Conservation (phyloP, 2,113 vertebrate genomes). For the Stigmatopora nigra region DNA sequence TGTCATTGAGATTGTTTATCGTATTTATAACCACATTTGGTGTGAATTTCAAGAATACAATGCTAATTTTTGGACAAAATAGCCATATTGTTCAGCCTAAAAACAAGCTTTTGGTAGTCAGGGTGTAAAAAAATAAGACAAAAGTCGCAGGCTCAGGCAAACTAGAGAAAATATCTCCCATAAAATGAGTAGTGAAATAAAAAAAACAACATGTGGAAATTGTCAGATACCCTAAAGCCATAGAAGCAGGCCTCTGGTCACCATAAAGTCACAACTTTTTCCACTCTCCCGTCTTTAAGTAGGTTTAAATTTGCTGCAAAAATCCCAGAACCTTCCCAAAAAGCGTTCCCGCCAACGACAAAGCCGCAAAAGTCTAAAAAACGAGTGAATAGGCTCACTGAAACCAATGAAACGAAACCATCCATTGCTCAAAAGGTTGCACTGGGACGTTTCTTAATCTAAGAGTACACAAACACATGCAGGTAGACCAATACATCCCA, state of each 20-base stretch:
- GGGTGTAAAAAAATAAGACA: no score
- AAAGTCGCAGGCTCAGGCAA: neutral
- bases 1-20: neutral
- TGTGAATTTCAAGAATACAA: neutral
- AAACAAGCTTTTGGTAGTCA: no score
- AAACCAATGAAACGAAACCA: slow-evolving; percentile 19
- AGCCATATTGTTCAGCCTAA: no score
- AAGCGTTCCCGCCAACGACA: neutral
- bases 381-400: slow-evolving; percentile 16
- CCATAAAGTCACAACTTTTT: neutral
- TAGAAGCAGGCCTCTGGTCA: neutral
- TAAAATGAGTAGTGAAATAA: neutral
- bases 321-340: neutral
- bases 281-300: neutral
- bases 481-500: slow-evolving; percentile 17
- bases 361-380: neutral
- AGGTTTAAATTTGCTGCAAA: neutral
- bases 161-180: neutral
- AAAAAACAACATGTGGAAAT: neutral
- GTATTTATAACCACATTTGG: neutral
- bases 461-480: neutral
- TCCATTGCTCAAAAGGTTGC: slow-evolving; percentile 11
- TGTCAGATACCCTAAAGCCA: neutral
- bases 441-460: slow-evolving; percentile 2
- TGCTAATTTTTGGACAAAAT: neutral